These are phyloP conservation scores for Ondatra zibethicus DNA, from an alignment of 2,113 vertebrate species.

Conservation along the genomic window DNA sequence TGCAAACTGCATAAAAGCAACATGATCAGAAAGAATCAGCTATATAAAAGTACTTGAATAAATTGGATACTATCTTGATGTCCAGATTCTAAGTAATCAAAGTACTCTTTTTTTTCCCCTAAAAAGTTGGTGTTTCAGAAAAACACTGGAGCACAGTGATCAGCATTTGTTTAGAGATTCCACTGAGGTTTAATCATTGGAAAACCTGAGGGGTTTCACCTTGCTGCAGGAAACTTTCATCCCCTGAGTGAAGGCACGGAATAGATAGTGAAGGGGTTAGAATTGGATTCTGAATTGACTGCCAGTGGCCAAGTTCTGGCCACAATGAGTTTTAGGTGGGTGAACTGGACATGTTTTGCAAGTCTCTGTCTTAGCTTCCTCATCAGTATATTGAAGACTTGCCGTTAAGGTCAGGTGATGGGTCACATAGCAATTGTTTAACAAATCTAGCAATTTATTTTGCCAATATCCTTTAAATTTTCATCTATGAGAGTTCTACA, in stretches of 20 bases:
- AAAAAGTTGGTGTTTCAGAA: slow-evolving; percentile 36
- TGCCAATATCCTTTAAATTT: slow-evolving; percentile 2
- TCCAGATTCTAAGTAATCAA: slow-evolving; percentile 56
- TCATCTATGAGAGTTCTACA: not conserved
- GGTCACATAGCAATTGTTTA: not conserved
- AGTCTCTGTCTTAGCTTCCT: slow-evolving; percentile 6
- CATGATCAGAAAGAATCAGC: slow-evolving; percentile 37
- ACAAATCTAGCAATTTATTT: not conserved
- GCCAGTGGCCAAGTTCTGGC: not conserved
- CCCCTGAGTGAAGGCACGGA: not conserved
- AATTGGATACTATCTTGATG: slow-evolving; percentile 21
- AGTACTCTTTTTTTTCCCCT: slow-evolving; percentile 3
- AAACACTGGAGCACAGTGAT: not conserved
- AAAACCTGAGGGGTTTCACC: slow-evolving; percentile 13
- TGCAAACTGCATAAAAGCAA: slow-evolving; percentile 44
- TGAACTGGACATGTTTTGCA: not conserved
- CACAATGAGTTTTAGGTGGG: not conserved
- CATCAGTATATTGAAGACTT: not conserved
- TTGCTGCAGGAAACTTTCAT: not conserved
- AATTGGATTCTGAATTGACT: slow-evolving; percentile 40
- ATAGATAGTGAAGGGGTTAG: not conserved
- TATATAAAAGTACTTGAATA: slow-evolving; percentile 63
- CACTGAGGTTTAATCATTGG: not conserved
- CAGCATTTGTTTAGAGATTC: slow-evolving; percentile 9
- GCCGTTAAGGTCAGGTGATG: not conserved